These are phyloP conservation scores for Catocala sponsa DNA, from an alignment of 2,888 invertebrate species.

Conservation along the genomic window DNA sequence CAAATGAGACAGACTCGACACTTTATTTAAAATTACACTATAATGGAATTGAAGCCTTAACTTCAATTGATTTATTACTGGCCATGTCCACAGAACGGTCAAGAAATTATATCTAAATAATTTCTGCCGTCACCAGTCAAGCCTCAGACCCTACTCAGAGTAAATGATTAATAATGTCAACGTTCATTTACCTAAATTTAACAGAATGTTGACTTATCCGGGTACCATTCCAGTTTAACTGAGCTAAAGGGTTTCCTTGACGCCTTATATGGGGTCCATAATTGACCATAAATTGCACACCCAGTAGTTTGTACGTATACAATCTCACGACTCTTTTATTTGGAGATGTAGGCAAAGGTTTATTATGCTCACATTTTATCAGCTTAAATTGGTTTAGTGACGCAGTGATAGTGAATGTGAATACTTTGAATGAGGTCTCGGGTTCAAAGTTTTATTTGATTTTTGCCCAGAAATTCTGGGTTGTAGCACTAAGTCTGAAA, in stretches of 20 bases:
- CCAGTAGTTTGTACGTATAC: no score
- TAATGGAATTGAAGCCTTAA: slow-evolving; percentile 3
- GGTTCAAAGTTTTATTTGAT: no score
- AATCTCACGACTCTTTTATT: no score
- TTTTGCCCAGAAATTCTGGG: no score
- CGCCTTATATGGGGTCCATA: background rate
- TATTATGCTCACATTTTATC: no score
- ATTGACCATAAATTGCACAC: no score
- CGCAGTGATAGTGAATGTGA: no score
- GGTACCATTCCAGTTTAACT: background rate
- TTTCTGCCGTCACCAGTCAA: slow-evolving; percentile 39
- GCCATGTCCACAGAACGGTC: slow-evolving; percentile 25
- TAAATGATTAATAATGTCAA: slow-evolving; percentile 41
- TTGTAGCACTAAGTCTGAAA: no score
- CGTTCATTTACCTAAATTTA: slow-evolving; percentile 1
- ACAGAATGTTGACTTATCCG: background rate
- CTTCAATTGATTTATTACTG: slow-evolving; percentile 32
- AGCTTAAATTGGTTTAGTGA: no score
- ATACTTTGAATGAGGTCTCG: no score
- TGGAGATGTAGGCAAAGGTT: no score
- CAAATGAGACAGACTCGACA: no score
- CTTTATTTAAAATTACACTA: background rate
- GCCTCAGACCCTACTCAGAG: slow-evolving; percentile 48
- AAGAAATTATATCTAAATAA: slow-evolving; percentile 44
- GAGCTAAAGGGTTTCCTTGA: background rate